phyloP scores from a whole-genome alignment of 2,797 vertebrate species.

The Parotocinclus haroldoi region DNA sequence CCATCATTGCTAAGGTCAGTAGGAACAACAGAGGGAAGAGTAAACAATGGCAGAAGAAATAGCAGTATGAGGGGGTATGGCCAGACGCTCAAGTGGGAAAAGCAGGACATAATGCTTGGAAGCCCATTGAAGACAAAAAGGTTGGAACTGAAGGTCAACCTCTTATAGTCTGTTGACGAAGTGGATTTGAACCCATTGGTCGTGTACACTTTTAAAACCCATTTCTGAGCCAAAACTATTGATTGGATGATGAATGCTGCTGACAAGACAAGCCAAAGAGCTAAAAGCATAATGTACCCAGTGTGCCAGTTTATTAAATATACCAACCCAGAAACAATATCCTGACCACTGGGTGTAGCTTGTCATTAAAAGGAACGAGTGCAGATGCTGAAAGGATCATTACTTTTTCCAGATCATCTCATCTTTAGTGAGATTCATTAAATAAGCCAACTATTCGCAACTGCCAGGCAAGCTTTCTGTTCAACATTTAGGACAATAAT shows the following conservation, averaged over 20 bases:
- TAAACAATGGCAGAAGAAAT: not conserved
- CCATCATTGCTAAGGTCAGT: not conserved
- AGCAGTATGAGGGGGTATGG: not conserved
- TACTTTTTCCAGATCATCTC: not conserved
- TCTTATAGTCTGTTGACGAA: no score
- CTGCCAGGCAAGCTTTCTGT: not conserved
- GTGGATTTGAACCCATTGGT: no score
- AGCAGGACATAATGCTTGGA: no score
- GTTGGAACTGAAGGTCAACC: no score
- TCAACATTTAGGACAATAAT: not conserved
- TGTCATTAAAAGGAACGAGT: not conserved
- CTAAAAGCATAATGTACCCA: no score
- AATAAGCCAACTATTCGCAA: not conserved
- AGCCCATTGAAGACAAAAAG: no score
- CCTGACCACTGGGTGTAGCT: not conserved
- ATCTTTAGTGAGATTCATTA: not conserved
- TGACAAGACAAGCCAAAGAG: no score
- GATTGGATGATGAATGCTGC: no score
- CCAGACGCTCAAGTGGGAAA: not conserved
- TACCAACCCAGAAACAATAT: not conserved
- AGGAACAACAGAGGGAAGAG: not conserved
- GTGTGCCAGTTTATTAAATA: not conserved
- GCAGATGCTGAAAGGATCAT: conserved; percentile 1
- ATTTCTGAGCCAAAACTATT: no score
- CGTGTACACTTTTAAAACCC: no score